Percentiles rank a stretch among this genome's conserved stretches.
phyloP scores from a whole-genome alignment of 1,140 invertebrate species.

The Protaetia brevitarsis region DNA sequence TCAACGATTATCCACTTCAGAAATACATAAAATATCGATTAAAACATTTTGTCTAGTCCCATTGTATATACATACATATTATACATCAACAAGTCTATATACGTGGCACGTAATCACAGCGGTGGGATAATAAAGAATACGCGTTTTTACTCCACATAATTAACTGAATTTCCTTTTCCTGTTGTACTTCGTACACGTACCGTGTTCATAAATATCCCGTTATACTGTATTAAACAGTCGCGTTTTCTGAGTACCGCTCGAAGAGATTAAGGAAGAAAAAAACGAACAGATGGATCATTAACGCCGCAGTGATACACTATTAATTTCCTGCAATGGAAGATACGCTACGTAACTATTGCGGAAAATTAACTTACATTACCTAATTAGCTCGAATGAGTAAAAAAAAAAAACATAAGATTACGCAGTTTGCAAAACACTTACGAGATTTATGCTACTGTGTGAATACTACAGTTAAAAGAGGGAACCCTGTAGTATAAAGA shows the following conservation, averaged over 20 bases:
- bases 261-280: not conserved
- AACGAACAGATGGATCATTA: slow-evolving; percentile 10
- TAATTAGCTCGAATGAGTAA: not conserved
- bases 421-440: not conserved
- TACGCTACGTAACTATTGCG: slow-evolving; percentile 1
- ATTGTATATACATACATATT: not conserved
- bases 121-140: slow-evolving; percentile 10
- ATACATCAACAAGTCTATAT: not conserved
- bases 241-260: not conserved
- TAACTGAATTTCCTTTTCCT: slow-evolving; percentile 16
- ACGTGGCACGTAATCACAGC: not conserved
- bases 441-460: not conserved
- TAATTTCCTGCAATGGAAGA: slow-evolving; percentile 11
- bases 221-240: not conserved
- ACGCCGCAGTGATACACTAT: slow-evolving; percentile 4
- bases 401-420: not conserved
- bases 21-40: too few species aligned
- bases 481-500: not conserved
- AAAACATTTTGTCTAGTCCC: too few species aligned
- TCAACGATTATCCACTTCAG: too few species aligned
- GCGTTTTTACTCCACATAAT: slow-evolving; percentile 12
- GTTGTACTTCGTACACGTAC: slow-evolving; percentile 6
- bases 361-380: not conserved
- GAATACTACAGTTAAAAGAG: not conserved
- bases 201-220: slow-evolving; percentile 5